Evolutionary conservation across 1,140 invertebrate genomes (phyloP), one percentile per base, ranked within the genome.

Genomic region (Bombus polaris): DNA sequence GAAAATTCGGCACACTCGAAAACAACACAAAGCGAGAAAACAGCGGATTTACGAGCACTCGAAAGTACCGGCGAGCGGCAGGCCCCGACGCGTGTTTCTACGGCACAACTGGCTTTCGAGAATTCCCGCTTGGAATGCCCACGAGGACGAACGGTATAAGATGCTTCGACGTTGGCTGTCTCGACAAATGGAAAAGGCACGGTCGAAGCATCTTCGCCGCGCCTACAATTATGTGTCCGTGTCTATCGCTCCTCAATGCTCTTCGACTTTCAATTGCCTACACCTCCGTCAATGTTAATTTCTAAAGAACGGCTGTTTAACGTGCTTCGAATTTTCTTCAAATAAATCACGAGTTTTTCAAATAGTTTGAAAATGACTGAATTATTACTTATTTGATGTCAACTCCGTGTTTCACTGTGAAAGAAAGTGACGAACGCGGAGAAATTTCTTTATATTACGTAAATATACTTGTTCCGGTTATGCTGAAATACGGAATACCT

Each of bases 121-220:
- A 93, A 94, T 93, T 93, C 92, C 93, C 89, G 91, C 89, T 93
- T 92, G 93, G 93, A 94, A 94, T 94, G 93, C 91, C 90, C 91
- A 92, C 92, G 92, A 93, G 93, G 90, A 93, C 93, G 93, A 93
- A 94, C 92, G 93, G 92, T 92, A 88, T 88, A 83, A 88, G 85
- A 87, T 87, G 87, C 91, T 91, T 84, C 91, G 89, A 86, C 90
- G 91, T 85, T 92, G 92, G 92, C 92, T 92, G 92, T 92, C 92
- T 93, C 91, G 90, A 84, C 91, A 90, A 91, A 87, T 91, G 87
- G 89, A 90, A 86, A 90, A 90, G 86, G 88, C 90, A 87, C 83
- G 90, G 86, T 59, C 81, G 90, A 90, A 89, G 89, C 91, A 87
- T 92, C 89, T 88, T 87, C 89, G 82, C 91, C 90, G 88, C 89